These are phyloP conservation scores for Centruroides sculpturatus DNA, from an alignment of 1,140 invertebrate genomes.

Conservation along the genomic window DNA sequence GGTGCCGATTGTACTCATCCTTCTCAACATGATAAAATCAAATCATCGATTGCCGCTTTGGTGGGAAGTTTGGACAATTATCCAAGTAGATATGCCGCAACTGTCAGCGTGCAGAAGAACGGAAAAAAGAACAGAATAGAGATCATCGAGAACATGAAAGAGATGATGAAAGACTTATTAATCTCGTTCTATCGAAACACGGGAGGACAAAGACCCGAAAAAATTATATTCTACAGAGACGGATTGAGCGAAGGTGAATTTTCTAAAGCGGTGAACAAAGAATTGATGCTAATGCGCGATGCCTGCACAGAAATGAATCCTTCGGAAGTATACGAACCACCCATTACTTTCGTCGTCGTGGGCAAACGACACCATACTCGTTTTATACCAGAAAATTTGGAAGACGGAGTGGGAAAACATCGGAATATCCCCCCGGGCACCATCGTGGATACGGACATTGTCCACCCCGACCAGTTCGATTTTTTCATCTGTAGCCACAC, in stretches of 20 bases:
- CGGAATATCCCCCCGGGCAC: constrained; percentile 70
- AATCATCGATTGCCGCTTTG: constrained; percentile 70
- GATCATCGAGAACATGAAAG: constrained; percentile 40
- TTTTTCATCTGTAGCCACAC: constrained; percentile 61
- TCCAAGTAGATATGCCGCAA: constrained; percentile 11
- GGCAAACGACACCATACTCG: constrained; percentile 19
- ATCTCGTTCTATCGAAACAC: constrained; percentile 15
- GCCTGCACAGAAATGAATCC: constrained; percentile 29
- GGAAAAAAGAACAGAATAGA: constrained; percentile 3
- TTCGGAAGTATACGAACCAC: constrained; percentile 5
- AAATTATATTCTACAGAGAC: constrained; percentile 32
- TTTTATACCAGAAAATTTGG: constrained; percentile 15
- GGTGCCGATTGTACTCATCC: constrained; percentile 56
- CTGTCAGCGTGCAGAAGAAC: constrained; percentile 9
- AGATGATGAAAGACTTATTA: constrained; percentile 48
- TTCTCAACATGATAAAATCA: constrained; percentile 43
- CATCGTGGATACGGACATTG: constrained; percentile 61
- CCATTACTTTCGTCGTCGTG: constrained; percentile 20
- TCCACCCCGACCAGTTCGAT: constrained; percentile 62
- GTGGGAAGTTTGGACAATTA: constrained; percentile 16
- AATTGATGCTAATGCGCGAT: constrained; percentile 14
- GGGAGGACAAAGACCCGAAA: constrained; percentile 19
- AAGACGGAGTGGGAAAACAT: constrained; percentile 20
- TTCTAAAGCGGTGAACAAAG: constrained; percentile 19
- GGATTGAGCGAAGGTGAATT: constrained; percentile 37